These are phyloP conservation scores for Corticium candelabrum DNA, from an alignment of 37 sponge, comb jelly and placozoan species.

Conservation along the genomic window DNA sequence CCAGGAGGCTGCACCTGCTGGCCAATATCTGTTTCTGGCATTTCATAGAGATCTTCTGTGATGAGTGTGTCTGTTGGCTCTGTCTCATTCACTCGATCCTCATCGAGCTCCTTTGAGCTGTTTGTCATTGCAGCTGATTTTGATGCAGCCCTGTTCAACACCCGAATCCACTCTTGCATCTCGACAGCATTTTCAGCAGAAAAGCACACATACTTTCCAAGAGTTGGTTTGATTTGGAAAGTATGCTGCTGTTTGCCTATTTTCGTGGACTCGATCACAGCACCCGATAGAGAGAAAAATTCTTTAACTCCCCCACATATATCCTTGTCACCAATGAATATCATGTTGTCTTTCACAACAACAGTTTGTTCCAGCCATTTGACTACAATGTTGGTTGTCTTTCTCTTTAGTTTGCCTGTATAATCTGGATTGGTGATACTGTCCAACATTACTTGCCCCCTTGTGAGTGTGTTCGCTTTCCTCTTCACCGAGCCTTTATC, in stretches of 20 bases:
- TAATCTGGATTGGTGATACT: too few relatives aligned
- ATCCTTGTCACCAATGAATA: background rate
- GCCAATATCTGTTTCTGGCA: too few relatives aligned
- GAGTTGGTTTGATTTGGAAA: background rate
- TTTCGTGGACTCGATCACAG: background rate
- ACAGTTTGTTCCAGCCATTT: background rate
- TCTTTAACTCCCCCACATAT: background rate
- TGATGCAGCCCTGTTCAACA: background rate
- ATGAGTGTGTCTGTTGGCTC: too few relatives aligned
- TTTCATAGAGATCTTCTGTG: too few relatives aligned
- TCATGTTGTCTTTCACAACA: background rate
- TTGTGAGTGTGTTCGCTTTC: too few relatives aligned
- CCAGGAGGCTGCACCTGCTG: too few relatives aligned
- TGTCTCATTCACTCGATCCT: too few relatives aligned
- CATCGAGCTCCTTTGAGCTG: too few relatives aligned
- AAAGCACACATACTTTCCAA: background rate
- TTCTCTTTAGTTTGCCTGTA: background rate
- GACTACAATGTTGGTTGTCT: background rate
- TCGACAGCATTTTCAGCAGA: background rate
- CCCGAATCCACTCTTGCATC: background rate
- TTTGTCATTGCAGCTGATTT: too few relatives aligned
- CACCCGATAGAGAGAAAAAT: background rate
- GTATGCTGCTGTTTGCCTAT: background rate
- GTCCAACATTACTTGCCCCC: too few relatives aligned
- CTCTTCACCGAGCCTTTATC: too few relatives aligned